phyloP scores from a whole-genome alignment of 2,888 invertebrate species.

The Protonemura montana region DNA sequence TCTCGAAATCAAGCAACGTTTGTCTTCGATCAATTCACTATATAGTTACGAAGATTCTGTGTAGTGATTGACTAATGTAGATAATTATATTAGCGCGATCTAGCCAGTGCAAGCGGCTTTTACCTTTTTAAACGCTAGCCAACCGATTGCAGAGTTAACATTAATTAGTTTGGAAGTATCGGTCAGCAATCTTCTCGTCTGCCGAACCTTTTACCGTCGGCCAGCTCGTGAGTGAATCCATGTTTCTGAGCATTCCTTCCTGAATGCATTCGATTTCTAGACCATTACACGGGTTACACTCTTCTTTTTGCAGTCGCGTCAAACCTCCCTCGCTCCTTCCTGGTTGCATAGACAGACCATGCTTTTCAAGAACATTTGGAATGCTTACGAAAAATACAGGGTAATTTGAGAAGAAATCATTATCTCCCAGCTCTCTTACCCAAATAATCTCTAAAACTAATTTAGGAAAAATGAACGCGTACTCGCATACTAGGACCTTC shows the following conservation, averaged over 20 bases:
- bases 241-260: background rate
- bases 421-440: background rate
- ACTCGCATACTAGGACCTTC: no score
- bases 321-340: background rate
- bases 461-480: no score
- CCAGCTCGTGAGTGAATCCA: background rate
- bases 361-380: background rate
- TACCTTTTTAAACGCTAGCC: constrained; percentile 23
- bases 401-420: background rate
- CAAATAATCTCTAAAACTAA: no score
- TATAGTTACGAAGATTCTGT: background rate
- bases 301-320: background rate
- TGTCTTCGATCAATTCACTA: background rate
- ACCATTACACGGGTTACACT: background rate
- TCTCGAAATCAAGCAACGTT: background rate
- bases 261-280: constrained; percentile 12
- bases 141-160: background rate
- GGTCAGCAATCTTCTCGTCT: constrained; percentile 33
- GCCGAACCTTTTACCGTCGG: background rate
- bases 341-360: background rate
- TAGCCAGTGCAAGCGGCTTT: constrained; percentile 30
- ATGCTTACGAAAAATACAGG: background rate
- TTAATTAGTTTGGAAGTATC: constrained; percentile 38
- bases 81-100: constrained; percentile 35
- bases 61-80: constrained; percentile 38